phyloP scores from a whole-genome alignment of 2,113 vertebrate genomes.

The Pelecanus crispus region DNA sequence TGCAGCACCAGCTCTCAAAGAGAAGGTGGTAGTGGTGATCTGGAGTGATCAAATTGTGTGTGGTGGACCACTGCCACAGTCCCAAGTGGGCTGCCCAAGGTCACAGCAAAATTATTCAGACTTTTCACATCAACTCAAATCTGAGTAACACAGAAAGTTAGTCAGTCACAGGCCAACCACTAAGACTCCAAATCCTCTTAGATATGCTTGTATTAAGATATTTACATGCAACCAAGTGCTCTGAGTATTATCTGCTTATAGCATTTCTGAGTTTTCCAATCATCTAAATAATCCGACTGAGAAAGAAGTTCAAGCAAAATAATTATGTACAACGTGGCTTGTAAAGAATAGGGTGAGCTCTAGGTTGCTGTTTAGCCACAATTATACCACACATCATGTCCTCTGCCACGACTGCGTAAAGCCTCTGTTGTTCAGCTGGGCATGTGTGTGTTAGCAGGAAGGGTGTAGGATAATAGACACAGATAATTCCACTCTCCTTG shows the following conservation, averaged over 20 bases:
- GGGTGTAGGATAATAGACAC: background rate
- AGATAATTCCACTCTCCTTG: background rate
- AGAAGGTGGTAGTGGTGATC: background rate
- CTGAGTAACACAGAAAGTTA: background rate
- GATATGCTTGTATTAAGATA: background rate
- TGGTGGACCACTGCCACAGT: background rate
- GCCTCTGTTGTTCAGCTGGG: background rate
- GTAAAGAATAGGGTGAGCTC: background rate
- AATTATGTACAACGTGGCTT: background rate
- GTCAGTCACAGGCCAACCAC: background rate
- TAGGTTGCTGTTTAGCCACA: background rate
- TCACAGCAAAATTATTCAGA: background rate
- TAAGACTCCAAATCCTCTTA: background rate
- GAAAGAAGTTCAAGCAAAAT: background rate
- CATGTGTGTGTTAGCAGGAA: background rate
- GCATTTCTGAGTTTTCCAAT: background rate
- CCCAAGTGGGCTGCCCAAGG: background rate
- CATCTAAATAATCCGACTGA: background rate
- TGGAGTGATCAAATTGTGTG: background rate
- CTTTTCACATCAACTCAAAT: background rate
- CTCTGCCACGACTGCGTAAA: background rate
- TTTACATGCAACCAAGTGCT: background rate
- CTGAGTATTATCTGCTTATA: background rate
- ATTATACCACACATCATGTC: background rate
- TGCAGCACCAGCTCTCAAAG: background rate